Conservation (phyloP, 2,888 invertebrate genomes). For the Atherix ibis region DNA sequence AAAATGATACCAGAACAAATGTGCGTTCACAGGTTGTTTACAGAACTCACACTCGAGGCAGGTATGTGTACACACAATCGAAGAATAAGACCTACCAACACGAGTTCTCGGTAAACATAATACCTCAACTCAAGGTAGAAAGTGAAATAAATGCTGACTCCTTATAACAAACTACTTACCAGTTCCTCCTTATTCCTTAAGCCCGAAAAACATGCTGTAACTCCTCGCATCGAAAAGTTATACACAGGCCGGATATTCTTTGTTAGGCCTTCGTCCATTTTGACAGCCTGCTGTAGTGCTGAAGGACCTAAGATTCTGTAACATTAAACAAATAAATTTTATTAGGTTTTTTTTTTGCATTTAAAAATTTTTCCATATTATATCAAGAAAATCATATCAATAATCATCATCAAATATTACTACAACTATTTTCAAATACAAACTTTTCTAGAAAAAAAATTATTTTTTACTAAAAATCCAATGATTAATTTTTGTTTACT, state of each 20-base stretch:
- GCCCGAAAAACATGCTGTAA: slow-evolving; percentile 83
- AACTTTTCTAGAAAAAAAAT: too few relatives aligned
- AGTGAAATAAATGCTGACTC: too few relatives aligned
- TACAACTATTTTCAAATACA: too few relatives aligned
- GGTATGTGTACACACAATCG: too few relatives aligned
- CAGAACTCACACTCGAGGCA: too few relatives aligned
- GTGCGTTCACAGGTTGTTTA: too few relatives aligned
- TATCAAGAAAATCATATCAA: not conserved
- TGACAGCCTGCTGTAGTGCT: slow-evolving; percentile 59
- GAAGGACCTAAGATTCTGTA: slow-evolving; percentile 63
- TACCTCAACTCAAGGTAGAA: too few relatives aligned
- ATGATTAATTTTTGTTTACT: too few relatives aligned
- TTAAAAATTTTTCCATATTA: not conserved
- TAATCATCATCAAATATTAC: not conserved
- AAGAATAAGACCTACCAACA: too few relatives aligned
- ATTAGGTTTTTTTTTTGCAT: not conserved
- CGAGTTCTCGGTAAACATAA: too few relatives aligned
- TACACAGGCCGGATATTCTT: slow-evolving; percentile 67
- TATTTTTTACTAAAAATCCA: too few relatives aligned
- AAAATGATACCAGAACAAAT: too few relatives aligned
- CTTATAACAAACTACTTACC: slow-evolving; percentile 44
- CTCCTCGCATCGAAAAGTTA: slow-evolving; percentile 74
- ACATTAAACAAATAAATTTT: slow-evolving; percentile 13
- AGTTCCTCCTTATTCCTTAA: slow-evolving; percentile 80
- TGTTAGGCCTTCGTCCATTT: slow-evolving; percentile 50